phyloP scores from a whole-genome alignment of 2,797 vertebrate genomes.

The Anableps anableps region DNA sequence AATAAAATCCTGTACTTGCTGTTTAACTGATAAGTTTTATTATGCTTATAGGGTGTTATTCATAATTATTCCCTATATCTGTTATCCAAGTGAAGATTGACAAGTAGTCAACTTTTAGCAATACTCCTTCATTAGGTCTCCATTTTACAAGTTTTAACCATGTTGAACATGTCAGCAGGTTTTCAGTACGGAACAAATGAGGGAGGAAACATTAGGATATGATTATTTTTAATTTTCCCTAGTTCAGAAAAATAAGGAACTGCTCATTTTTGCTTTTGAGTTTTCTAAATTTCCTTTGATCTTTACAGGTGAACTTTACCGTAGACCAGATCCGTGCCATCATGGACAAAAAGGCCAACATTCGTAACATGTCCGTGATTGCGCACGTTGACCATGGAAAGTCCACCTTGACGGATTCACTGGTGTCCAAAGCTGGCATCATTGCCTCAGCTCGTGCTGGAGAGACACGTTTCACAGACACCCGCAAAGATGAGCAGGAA shows the following conservation, averaged over 20 bases:
- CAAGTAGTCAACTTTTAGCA: background rate
- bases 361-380: slow-evolving; percentile 98
- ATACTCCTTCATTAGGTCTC: background rate
- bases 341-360: slow-evolving; percentile 99
- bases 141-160: background rate
- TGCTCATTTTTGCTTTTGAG: background rate
- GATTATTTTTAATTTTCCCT: too few species aligned
- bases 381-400: slow-evolving; percentile 96
- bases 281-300: background rate
- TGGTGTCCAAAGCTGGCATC: slow-evolving; percentile 96
- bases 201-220: background rate
- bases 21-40: background rate
- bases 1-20: background rate
- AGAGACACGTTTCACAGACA: slow-evolving; percentile 95
- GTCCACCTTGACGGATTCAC: slow-evolving; percentile 92
- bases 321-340: slow-evolving; percentile 95
- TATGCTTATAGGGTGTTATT: background rate
- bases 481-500: slow-evolving; percentile 95
- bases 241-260: background rate
- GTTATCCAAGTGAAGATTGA: background rate
- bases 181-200: background rate
- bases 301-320: slow-evolving; percentile 92
- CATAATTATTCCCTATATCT: background rate
- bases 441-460: slow-evolving; percentile 91
- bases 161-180: background rate